phyloP scores from a whole-genome alignment of 2,888 invertebrate genomes.

The Erannis defoliaria region DNA sequence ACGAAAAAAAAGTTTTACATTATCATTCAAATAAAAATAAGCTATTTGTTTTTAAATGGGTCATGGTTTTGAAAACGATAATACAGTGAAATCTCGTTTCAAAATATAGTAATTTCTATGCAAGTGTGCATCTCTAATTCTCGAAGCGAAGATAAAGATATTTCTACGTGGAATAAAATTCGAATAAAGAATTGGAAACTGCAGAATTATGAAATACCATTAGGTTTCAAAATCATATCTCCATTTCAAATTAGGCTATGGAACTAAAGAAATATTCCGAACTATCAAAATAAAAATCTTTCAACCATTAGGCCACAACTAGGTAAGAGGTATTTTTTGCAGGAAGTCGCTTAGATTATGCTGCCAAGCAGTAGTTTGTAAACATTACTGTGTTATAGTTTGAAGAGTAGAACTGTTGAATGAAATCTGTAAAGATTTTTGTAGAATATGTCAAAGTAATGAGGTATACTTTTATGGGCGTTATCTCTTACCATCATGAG shows the following conservation, averaged over 20 bases:
- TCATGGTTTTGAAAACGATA: slow-evolving; percentile 9
- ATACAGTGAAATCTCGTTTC: slow-evolving; percentile 4
- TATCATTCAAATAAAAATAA: background rate
- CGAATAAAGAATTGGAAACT: slow-evolving; percentile 27
- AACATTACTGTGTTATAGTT: too few species aligned
- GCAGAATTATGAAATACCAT: slow-evolving; percentile 32
- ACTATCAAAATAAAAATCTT: too few species aligned
- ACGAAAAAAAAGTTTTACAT: slow-evolving; percentile 1
- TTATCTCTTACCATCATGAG: too few species aligned
- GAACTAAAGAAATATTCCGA: too few species aligned
- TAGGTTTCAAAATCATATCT: background rate
- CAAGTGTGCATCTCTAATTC: slow-evolving; percentile 12
- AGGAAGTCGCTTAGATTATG: too few species aligned
- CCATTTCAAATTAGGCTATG: background rate
- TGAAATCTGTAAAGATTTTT: too few species aligned
- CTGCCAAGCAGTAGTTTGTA: too few species aligned
- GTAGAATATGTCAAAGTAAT: too few species aligned
- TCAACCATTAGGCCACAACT: too few species aligned
- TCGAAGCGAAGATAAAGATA: slow-evolving; percentile 15
- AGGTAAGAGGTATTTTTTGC: too few species aligned
- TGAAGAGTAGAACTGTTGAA: background rate
- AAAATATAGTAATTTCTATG: slow-evolving; percentile 18
- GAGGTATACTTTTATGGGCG: too few species aligned
- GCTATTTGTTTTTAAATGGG: slow-evolving; percentile 4
- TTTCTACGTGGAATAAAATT: slow-evolving; percentile 26